A percentile compares a stretch with the other conserved stretches of the same genome.
Conservation (phyloP, 1,140 invertebrate species). For the Aphis gossypii region DNA sequence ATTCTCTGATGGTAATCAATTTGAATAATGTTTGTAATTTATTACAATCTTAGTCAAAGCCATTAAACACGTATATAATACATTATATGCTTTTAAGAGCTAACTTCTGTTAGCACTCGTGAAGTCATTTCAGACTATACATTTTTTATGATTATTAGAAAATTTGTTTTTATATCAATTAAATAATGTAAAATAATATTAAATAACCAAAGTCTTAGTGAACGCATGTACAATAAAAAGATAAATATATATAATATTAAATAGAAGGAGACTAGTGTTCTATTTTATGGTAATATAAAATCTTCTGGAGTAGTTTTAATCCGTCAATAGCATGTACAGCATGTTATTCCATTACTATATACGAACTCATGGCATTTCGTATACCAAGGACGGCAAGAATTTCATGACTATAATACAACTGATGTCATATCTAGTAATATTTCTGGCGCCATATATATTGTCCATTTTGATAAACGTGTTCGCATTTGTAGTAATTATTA, state of each 20-base stretch:
- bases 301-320: neutral
- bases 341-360: neutral
- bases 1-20: neutral
- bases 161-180: slow-evolving; percentile 29
- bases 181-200: neutral
- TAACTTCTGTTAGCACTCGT: slow-evolving; percentile 36
- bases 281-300: slow-evolving; percentile 12
- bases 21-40: slow-evolving; percentile 22
- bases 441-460: neutral
- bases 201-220: neutral
- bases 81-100: slow-evolving; percentile 36
- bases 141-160: neutral
- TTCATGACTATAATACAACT: neutral
- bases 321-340: neutral
- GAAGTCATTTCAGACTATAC: neutral
- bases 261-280: neutral
- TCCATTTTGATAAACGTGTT: neutral
- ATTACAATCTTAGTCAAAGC: slow-evolving; percentile 1
- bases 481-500: neutral
- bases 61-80: neutral
- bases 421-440: slow-evolving; percentile 6
- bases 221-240: neutral
- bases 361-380: neutral
- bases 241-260: neutral
- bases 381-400: neutral